Percentiles rank a stretch among this genome's conserved stretches.
Evolutionary conservation across 1,140 invertebrate species (phyloP).

Genomic region (Leptinotarsa undecemlineata): DNA sequence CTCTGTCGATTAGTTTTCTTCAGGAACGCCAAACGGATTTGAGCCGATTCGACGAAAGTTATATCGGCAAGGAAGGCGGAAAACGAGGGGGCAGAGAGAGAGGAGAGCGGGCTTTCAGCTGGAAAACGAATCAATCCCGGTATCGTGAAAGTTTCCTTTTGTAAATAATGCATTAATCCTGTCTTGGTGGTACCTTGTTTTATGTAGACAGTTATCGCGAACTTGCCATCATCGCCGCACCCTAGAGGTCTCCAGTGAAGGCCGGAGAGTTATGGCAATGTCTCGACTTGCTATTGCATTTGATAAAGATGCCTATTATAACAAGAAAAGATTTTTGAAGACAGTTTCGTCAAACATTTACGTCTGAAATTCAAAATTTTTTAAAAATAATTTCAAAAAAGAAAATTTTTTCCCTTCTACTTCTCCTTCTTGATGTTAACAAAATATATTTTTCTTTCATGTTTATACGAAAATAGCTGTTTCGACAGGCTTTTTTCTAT

Average conservation of each 20-base stretch:
- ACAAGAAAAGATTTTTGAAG: too few species aligned
- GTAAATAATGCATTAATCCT: slow-evolving; percentile 32
- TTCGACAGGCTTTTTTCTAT: too few species aligned
- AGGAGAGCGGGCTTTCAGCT: slow-evolving; percentile 9
- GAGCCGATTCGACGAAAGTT: neutral
- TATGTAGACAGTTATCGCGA: slow-evolving; percentile 29
- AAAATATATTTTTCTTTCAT: too few species aligned
- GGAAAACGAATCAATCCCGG: slow-evolving; percentile 31
- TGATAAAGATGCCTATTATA: too few species aligned
- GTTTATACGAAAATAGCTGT: too few species aligned
- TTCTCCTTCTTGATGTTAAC: too few species aligned
- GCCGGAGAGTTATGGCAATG: neutral
- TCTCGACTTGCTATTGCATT: neutral
- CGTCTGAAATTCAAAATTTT: too few species aligned
- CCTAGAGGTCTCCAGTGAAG: slow-evolving; percentile 4
- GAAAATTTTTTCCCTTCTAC: too few species aligned
- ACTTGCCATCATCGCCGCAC: slow-evolving; percentile 19
- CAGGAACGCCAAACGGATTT: slow-evolving; percentile 1
- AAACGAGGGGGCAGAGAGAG: neutral
- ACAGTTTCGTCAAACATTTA: too few species aligned
- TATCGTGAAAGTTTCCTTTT: slow-evolving; percentile 33
- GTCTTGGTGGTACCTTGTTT: slow-evolving; percentile 24
- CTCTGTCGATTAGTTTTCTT: slow-evolving; percentile 24
- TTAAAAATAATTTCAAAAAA: too few species aligned
- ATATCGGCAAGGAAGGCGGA: neutral